Evolutionary conservation across 2,797 vertebrate species (phyloP).

Genomic region (Gouania willdenowi): DNA sequence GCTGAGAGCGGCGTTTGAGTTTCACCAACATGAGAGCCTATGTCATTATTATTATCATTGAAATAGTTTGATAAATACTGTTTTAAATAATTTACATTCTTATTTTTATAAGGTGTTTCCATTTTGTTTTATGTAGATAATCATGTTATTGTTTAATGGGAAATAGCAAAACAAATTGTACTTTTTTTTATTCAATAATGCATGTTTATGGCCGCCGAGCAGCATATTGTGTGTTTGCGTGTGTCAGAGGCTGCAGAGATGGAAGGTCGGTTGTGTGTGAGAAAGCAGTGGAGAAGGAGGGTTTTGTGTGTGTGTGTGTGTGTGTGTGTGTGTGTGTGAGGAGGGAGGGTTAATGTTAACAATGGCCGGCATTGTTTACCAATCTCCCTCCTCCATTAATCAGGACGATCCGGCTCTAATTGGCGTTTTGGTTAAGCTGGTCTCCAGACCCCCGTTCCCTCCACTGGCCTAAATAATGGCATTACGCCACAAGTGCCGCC

Average conservation of each 20-base stretch:
- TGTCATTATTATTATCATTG: too few species aligned
- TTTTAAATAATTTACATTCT: too few species aligned
- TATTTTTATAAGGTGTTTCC: too few species aligned
- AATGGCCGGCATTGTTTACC: conserved; percentile 73
- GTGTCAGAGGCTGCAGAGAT: conserved; percentile 14
- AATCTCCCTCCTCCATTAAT: conserved; percentile 73
- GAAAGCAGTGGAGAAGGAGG: conserved; percentile 36
- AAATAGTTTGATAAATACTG: too few species aligned
- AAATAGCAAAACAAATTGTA: too few species aligned
- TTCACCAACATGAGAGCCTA: too few species aligned
- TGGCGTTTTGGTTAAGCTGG: conserved; percentile 88
- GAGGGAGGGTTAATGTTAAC: conserved; percentile 45
- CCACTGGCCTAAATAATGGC: conserved; percentile 75
- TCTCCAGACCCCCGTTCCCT: conserved; percentile 81
- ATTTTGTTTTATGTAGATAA: too few species aligned
- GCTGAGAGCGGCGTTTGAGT: conserved; percentile 27
- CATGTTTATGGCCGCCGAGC: conserved; percentile 37
- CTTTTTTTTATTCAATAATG: too few species aligned
- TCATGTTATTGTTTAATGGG: too few species aligned
- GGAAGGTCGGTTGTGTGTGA: conserved; percentile 50
- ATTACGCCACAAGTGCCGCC: conserved; percentile 74
- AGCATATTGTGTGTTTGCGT: conserved; percentile 14
- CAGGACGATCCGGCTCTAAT: conserved; percentile 80
- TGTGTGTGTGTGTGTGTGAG: neutral
- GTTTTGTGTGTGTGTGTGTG: conserved; percentile 10